Evolutionary conservation across 64 coral and sea anemone species (phyloP).

Genomic region (Catalaphyllia jardinei): DNA sequence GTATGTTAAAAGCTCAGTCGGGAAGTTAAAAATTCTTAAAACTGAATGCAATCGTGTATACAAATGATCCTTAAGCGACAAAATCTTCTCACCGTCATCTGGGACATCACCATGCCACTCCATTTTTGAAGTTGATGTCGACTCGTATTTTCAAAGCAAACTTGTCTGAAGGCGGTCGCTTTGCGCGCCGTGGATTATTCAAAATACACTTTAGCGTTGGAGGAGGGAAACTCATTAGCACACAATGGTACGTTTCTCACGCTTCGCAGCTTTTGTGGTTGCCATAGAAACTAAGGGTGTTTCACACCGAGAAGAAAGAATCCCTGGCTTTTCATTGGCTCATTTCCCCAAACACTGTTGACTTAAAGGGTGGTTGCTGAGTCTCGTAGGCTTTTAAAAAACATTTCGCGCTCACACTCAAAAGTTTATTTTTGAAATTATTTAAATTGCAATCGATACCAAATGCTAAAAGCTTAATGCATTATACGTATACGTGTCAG

Average conservation of each 20-base stretch:
- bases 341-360: background rate
- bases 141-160: background rate
- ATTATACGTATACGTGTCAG: background rate
- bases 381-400: background rate
- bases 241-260: background rate
- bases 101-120: background rate
- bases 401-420: too few species aligned
- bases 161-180: background rate
- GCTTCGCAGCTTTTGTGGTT: constrained; percentile 18
- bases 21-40: too few species aligned
- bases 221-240: constrained; percentile 36
- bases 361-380: background rate
- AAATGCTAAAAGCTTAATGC: background rate
- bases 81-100: background rate
- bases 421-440: background rate
- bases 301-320: background rate
- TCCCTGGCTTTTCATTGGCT: background rate
- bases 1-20: too few species aligned
- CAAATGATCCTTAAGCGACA: background rate
- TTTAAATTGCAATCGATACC: background rate
- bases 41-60: too few species aligned
- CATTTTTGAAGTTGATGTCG: constrained; percentile 8
- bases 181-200: background rate
- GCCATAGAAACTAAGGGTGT: constrained; percentile 2
- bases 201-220: background rate